A percentile compares a stretch with the other conserved stretches of the same genome.
These are phyloP conservation scores for Gallinago solitaria DNA, from an alignment of 2,797 vertebrate species.

Conservation along the genomic window DNA sequence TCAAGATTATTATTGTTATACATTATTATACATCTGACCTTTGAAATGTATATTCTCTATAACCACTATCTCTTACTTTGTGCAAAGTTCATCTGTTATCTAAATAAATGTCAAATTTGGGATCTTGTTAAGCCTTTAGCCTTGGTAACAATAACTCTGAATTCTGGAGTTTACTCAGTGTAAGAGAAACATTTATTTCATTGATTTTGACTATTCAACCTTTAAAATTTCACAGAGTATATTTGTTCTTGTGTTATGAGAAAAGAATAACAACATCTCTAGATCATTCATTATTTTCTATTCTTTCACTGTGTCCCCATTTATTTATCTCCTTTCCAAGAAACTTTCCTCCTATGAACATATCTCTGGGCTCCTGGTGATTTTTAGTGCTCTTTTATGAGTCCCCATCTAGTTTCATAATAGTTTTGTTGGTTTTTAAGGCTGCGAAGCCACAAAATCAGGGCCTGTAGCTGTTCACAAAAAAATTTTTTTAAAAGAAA, in stretches of 20 bases:
- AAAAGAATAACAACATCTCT: constrained; percentile 16
- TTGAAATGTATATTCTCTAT: constrained; percentile 47
- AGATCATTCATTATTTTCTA: neutral
- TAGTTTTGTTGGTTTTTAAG: neutral
- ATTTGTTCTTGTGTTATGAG: constrained; percentile 45
- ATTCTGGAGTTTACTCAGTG: constrained; percentile 28
- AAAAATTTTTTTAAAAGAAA: neutral
- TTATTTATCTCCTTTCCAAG: constrained; percentile 12
- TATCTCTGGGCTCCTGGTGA: neutral
- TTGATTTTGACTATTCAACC: constrained; percentile 47
- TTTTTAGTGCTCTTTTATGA: neutral
- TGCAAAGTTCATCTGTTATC: constrained; percentile 63
- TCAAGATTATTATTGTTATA: neutral
- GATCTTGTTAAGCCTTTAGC: constrained; percentile 31
- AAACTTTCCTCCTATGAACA: neutral
- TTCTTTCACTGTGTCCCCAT: neutral
- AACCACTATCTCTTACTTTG: constrained; percentile 43
- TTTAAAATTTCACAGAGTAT: constrained; percentile 4
- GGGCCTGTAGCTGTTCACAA: neutral
- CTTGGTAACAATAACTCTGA: constrained; percentile 14
- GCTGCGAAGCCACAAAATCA: neutral
- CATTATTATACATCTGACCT: constrained; percentile 54
- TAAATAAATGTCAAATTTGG: constrained; percentile 61
- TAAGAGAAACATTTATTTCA: constrained; percentile 48
- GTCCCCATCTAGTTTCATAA: neutral